These are phyloP conservation scores for Oreochromis tanganicae DNA, from an alignment of 2,113 vertebrate species.

Conservation along the genomic window DNA sequence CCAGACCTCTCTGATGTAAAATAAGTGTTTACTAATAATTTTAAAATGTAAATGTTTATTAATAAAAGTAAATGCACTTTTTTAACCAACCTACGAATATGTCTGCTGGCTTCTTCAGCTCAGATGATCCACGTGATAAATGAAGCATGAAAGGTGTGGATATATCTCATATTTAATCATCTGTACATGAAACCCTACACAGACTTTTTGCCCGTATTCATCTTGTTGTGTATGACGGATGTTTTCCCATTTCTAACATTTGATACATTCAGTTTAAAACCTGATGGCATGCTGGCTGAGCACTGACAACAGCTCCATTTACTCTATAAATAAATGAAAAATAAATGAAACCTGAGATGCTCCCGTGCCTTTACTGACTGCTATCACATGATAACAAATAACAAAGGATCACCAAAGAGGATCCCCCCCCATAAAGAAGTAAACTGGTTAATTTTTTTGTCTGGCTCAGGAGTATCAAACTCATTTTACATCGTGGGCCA, in stretches of 20 bases:
- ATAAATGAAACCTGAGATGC: not conserved
- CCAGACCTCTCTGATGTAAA: not conserved
- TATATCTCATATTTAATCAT: not conserved
- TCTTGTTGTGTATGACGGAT: not conserved
- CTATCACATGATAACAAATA: not conserved
- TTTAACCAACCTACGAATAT: too few species aligned
- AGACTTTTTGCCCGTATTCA: not conserved
- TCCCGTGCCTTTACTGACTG: not conserved
- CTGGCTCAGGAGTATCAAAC: not conserved
- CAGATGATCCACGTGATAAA: not conserved
- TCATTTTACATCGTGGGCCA: not conserved
- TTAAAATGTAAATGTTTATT: not conserved
- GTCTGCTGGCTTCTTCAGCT: not conserved
- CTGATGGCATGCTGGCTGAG: not conserved
- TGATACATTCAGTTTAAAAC: fast-evolving
- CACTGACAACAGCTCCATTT: not conserved
- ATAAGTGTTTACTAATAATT: not conserved
- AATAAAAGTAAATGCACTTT: not conserved
- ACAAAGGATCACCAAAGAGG: not conserved
- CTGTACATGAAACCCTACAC: not conserved
- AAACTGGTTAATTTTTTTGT: not conserved
- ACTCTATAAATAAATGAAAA: not conserved
- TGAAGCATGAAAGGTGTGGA: fast-evolving
- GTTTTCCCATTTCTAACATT: not conserved
- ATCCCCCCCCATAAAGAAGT: not conserved